These are phyloP conservation scores for Resseliella maxima DNA, from an alignment of 2,888 invertebrate species.

Conservation along the genomic window DNA sequence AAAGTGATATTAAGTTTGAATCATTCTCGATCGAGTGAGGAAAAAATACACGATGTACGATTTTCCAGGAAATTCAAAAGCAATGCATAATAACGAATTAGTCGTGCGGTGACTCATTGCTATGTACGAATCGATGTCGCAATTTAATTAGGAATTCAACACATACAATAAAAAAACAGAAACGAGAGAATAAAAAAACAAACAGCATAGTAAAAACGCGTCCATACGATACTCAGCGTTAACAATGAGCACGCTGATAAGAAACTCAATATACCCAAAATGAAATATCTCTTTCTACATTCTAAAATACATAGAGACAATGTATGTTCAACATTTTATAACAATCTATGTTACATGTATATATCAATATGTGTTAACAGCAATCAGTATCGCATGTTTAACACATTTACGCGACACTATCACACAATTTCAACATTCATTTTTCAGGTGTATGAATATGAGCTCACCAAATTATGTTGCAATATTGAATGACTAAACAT, in stretches of 20 bases:
- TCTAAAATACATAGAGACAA: no score
- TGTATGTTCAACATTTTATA: not conserved
- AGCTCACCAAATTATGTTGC: slow-evolving; percentile 23
- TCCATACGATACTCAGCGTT: not conserved
- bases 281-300: no score
- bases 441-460: not conserved
- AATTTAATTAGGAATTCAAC: not conserved
- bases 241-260: not conserved
- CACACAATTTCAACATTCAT: slow-evolving; percentile 4
- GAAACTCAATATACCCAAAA: not conserved
- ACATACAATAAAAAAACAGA: no score
- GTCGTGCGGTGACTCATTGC: slow-evolving; percentile 43
- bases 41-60: not conserved
- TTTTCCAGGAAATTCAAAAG: slow-evolving; percentile 13
- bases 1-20: not conserved
- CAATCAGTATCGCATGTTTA: slow-evolving; percentile 14
- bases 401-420: slow-evolving; percentile 51
- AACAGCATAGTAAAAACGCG: not conserved
- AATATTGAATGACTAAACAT: slow-evolving; percentile 12
- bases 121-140: slow-evolving; percentile 33
- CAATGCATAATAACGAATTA: slow-evolving; percentile 30
- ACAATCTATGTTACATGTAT: not conserved
- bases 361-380: no score
- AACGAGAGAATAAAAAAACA: not conserved
- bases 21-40: not conserved